These are phyloP conservation scores for Labeo catla DNA, from an alignment of 2,113 vertebrate genomes.

Conservation along the genomic window DNA sequence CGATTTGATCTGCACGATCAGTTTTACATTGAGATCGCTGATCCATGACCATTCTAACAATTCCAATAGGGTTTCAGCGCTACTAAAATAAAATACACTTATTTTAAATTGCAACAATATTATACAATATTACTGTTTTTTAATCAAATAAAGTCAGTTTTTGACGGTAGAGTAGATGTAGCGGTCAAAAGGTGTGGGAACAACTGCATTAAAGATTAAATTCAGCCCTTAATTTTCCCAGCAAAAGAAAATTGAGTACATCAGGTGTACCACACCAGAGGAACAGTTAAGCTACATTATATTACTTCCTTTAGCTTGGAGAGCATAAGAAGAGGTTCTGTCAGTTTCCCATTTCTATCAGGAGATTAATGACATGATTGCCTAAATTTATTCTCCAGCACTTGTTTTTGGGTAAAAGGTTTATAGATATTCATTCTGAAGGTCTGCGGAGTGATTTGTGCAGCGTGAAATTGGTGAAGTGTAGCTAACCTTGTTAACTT, in stretches of 20 bases:
- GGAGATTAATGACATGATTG: slow-evolving; percentile 68
- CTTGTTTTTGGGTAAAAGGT: slow-evolving; percentile 68
- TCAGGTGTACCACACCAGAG: background rate
- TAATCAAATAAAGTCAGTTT: background rate
- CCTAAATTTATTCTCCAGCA: slow-evolving; percentile 70
- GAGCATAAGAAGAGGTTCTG: background rate
- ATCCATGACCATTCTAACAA: too few species aligned
- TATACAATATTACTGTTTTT: background rate
- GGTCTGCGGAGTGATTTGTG: slow-evolving; percentile 66
- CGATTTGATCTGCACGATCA: too few species aligned
- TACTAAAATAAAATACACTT: background rate
- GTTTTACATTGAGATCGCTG: too few species aligned
- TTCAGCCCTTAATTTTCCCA: slow-evolving; percentile 16
- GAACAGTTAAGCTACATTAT: slow-evolving; percentile 16
- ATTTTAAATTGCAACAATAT: background rate
- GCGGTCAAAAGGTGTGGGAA: background rate
- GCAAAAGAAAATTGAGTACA: slow-evolving; percentile 15
- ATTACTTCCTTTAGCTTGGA: slow-evolving; percentile 34
- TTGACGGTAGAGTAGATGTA: background rate
- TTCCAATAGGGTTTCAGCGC: too few species aligned
- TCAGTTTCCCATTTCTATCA: slow-evolving; percentile 64
- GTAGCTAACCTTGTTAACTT: slow-evolving; percentile 76
- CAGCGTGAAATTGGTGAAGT: slow-evolving; percentile 65
- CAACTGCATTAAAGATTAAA: background rate
- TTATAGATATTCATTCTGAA: slow-evolving; percentile 70